Evolutionary conservation across 2,797 vertebrate genomes (phyloP).

Genomic region (Echeneis naucrates): DNA sequence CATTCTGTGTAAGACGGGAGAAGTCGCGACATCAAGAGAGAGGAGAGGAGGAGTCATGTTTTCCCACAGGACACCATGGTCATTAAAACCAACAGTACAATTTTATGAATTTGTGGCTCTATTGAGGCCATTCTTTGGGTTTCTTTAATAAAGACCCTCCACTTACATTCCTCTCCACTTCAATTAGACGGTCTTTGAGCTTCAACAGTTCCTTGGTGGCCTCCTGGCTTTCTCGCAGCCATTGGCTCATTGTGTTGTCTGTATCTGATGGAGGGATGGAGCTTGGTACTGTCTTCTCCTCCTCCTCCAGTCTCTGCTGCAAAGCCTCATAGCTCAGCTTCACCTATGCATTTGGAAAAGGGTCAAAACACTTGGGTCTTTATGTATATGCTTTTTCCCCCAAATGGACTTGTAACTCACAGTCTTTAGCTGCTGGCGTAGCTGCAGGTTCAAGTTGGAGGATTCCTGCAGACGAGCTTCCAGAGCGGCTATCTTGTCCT

Average conservation of each 20-base stretch:
- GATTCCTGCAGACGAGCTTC: constrained; percentile 92
- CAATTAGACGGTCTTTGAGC: constrained; percentile 93
- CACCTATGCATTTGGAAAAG: constrained; percentile 80
- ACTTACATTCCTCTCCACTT: constrained; percentile 94
- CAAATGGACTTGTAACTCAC: constrained; percentile 70
- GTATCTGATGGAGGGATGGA: constrained; percentile 57
- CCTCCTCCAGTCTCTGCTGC: constrained; percentile 92
- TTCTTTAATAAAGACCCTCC: not conserved
- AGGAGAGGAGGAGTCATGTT: not conserved
- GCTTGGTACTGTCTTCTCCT: constrained; percentile 74
- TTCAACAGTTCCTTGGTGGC: constrained; percentile 92
- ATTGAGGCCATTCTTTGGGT: not conserved
- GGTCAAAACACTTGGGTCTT: not conserved
- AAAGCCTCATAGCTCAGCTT: constrained; percentile 93
- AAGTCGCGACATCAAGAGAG: constrained; percentile 19
- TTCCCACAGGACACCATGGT: not conserved
- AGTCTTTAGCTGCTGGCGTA: constrained; percentile 87
- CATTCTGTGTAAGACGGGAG: constrained; percentile 84
- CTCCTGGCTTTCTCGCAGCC: constrained; percentile 93
- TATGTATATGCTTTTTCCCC: not conserved
- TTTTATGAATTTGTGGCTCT: not conserved
- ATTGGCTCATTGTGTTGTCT: constrained; percentile 77
- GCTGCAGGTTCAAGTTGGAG: constrained; percentile 89
- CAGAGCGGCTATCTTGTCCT: constrained; percentile 92
- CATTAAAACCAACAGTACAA: not conserved